A percentile compares a stretch with the other conserved stretches of the same genome.
phyloP scores from a whole-genome alignment of 2,888 invertebrate genomes.

The Hedychridium roseum region DNA sequence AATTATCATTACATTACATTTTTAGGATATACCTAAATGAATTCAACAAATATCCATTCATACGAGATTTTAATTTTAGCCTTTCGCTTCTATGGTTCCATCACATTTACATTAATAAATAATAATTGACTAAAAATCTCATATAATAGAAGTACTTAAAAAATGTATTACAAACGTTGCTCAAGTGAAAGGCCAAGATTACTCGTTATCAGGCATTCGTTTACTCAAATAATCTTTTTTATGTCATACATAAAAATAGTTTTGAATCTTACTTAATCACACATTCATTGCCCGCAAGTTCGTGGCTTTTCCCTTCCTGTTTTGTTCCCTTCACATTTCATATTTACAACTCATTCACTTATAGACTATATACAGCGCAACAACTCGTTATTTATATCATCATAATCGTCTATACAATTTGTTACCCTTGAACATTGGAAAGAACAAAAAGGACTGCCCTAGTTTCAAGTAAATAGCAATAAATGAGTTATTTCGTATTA shows the following conservation, averaged over 20 bases:
- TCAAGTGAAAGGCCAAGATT: slow-evolving; percentile 43
- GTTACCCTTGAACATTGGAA: no score
- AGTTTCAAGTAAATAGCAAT: no score
- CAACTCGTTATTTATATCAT: no score
- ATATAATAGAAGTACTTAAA: slow-evolving; percentile 33
- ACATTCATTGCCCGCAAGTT: slow-evolving; percentile 26
- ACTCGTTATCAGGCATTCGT: slow-evolving; percentile 30
- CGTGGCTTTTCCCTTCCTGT: slow-evolving; percentile 30
- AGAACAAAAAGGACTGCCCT: no score
- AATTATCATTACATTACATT: slow-evolving; percentile 43
- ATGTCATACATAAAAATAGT: slow-evolving; percentile 49
- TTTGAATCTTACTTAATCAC: slow-evolving; percentile 40
- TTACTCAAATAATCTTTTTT: slow-evolving; percentile 30
- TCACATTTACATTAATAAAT: slow-evolving; percentile 30
- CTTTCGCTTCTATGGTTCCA: slow-evolving; percentile 34
- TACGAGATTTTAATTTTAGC: slow-evolving; percentile 38
- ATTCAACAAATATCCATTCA: slow-evolving; percentile 41
- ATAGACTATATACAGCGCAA: no score
- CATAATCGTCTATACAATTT: no score
- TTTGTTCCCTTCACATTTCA: slow-evolving; percentile 45
- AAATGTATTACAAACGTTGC: slow-evolving; percentile 25
- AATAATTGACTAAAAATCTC: slow-evolving; percentile 40
- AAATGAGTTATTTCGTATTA: no score
- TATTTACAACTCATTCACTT: slow-evolving; percentile 43
- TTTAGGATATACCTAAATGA: slow-evolving; percentile 35